phyloP scores from a whole-genome alignment of 2,113 vertebrate genomes.

The Saguinus imperator region DNA sequence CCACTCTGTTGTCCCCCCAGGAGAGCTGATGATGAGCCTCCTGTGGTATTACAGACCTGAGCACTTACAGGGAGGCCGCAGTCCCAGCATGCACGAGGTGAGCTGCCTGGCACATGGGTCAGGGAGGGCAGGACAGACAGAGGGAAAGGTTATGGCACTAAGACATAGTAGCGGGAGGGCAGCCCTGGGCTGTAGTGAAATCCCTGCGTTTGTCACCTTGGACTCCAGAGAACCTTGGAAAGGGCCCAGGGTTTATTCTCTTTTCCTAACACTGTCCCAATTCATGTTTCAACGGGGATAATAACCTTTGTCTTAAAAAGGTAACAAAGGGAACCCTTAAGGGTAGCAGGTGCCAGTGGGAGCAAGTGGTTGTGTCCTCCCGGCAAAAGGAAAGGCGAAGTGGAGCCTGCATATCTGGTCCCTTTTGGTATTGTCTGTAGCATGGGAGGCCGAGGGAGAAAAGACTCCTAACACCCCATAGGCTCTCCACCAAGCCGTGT shows the following conservation, averaged over 20 bases:
- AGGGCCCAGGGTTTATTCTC: neutral
- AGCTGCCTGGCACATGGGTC: conserved; percentile 68
- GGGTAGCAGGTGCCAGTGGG: neutral
- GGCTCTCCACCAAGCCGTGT: neutral
- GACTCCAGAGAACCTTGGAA: neutral
- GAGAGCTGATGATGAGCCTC: conserved; percentile 99
- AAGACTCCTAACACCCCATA: neutral
- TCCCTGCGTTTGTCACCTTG: neutral
- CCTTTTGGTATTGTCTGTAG: neutral
- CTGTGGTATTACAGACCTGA: conserved; percentile 99
- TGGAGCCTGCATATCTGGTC: neutral
- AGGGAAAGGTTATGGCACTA: too few species aligned
- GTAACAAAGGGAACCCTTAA: neutral
- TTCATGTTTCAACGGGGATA: neutral
- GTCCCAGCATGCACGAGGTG: conserved; percentile 95
- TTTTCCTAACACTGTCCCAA: neutral
- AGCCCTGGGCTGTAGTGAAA: neutral
- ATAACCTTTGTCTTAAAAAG: neutral
- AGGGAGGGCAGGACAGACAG: neutral
- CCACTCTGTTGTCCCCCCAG: conserved; percentile 80
- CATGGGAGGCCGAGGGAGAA: neutral
- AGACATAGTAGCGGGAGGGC: neutral
- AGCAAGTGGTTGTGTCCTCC: neutral
- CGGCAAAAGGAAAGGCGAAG: neutral
- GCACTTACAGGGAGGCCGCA: conserved; percentile 97